A percentile compares a stretch with the other conserved stretches of the same genome.
phyloP scores from a whole-genome alignment of 2,113 vertebrate species.

The Calidris pugnax region DNA sequence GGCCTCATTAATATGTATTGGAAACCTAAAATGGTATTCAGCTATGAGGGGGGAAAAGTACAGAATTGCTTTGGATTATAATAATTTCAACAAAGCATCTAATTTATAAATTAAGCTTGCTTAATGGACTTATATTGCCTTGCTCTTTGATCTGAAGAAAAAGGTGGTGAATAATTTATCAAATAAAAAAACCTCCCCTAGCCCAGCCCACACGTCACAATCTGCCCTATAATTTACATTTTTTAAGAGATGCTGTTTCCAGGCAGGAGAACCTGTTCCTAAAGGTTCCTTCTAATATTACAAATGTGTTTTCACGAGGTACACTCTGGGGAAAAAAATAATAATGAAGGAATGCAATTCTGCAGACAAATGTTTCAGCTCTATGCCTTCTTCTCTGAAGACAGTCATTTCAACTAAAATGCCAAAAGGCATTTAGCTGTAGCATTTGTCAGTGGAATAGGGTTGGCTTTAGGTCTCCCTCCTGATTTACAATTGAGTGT shows the following conservation, averaged over 20 bases:
- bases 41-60: not conserved
- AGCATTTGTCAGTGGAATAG: constrained; percentile 43
- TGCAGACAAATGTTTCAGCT: constrained; percentile 49
- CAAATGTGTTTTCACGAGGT: constrained; percentile 20
- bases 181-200: not conserved
- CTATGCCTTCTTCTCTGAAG: constrained; percentile 35
- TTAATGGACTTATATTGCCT: constrained; percentile 35
- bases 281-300: constrained; percentile 1
- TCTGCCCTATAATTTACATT: constrained; percentile 23
- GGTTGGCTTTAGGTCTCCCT: constrained; percentile 29
- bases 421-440: constrained; percentile 32
- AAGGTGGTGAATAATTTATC: constrained; percentile 48
- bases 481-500: constrained; percentile 44
- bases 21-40: not conserved
- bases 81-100: constrained; percentile 52
- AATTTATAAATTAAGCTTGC: constrained; percentile 64
- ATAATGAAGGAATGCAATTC: constrained; percentile 44
- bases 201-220: not conserved
- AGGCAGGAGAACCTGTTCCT: constrained; percentile 20
- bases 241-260: not conserved
- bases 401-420: constrained; percentile 35
- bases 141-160: constrained; percentile 45
- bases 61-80: constrained; percentile 46
- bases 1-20: constrained; percentile 21
- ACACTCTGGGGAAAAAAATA: constrained; percentile 14